A percentile compares a stretch with the other conserved stretches of the same genome.
Evolutionary conservation across 2,113 vertebrate species (phyloP).

Genomic region (Tauraco erythrolophus): DNA sequence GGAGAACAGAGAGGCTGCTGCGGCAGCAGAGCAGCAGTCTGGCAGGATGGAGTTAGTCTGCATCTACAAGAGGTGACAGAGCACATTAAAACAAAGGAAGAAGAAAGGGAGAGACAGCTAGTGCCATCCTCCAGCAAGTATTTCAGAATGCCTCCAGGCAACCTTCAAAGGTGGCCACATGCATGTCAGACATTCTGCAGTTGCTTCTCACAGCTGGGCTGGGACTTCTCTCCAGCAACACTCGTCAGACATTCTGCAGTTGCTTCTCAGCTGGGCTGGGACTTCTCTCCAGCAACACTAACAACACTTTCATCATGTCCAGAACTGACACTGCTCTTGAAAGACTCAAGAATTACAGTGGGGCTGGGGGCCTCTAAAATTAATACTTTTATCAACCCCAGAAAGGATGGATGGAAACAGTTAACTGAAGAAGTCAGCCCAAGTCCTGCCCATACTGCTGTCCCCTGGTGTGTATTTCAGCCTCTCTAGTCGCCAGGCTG

Average conservation of each 20-base stretch:
- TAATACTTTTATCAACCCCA: background rate
- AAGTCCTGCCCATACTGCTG: background rate
- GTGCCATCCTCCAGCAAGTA: conserved; percentile 12
- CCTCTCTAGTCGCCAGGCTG: background rate
- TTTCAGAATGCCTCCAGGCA: background rate
- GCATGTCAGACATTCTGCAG: background rate
- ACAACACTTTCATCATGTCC: background rate
- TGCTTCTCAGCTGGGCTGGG: background rate
- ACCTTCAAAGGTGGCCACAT: background rate
- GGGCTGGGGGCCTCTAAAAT: background rate
- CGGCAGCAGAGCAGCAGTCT: background rate
- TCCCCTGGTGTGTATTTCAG: background rate
- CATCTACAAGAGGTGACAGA: background rate
- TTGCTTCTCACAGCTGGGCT: background rate
- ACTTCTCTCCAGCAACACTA: background rate
- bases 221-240: background rate
- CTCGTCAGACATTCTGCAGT: background rate
- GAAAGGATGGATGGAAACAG: background rate
- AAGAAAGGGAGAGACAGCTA: background rate
- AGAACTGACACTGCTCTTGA: background rate
- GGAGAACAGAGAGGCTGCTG: background rate
- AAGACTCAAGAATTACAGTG: background rate
- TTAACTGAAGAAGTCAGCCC: background rate
- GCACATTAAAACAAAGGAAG: background rate
- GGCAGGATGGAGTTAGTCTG: background rate